Percentiles rank a stretch among this genome's conserved stretches.
phyloP scores from a whole-genome alignment of 2,113 vertebrate genomes.

The Tor tambroides region DNA sequence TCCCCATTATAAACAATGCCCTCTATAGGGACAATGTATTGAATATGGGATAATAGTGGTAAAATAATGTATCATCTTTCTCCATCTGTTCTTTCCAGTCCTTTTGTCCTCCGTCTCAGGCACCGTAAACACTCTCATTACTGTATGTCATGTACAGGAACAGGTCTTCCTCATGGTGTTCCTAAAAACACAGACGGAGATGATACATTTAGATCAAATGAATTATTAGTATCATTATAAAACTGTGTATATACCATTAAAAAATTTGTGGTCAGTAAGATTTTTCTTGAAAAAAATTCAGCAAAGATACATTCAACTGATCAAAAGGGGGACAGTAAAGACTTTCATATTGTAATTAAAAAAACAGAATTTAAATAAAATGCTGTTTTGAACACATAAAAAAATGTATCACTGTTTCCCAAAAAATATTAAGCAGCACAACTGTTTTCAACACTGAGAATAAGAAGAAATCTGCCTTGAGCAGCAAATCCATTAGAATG shows the following conservation, averaged over 20 bases:
- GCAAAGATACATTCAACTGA: too few relatives aligned
- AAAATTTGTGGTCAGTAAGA: neutral
- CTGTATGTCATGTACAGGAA: slow-evolving; percentile 99
- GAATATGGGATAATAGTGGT: slow-evolving; percentile 64
- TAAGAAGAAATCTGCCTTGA: too few relatives aligned
- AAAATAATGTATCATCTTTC: slow-evolving; percentile 51
- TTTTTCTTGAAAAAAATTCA: too few relatives aligned
- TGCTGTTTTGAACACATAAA: too few relatives aligned
- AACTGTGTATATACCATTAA: neutral
- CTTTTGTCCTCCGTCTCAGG: slow-evolving; percentile 75
- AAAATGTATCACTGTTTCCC: too few relatives aligned
- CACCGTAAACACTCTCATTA: slow-evolving; percentile 95
- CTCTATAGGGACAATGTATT: slow-evolving; percentile 50
- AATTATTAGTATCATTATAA: neutral
- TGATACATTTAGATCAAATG: neutral
- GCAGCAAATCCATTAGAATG: neutral
- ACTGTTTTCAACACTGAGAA: too few relatives aligned
- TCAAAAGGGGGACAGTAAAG: too few relatives aligned
- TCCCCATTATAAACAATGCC: slow-evolving; percentile 2
- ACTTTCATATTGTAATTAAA: too few relatives aligned
- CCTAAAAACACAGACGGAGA: slow-evolving; percentile 72
- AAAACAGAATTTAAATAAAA: too few relatives aligned
- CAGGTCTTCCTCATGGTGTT: slow-evolving; percentile 95
- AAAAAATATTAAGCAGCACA: too few relatives aligned
- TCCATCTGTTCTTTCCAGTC: slow-evolving; percentile 48